Evolutionary conservation across 2,888 invertebrate species (phyloP).

Genomic region (Leptinotarsa juncta): DNA sequence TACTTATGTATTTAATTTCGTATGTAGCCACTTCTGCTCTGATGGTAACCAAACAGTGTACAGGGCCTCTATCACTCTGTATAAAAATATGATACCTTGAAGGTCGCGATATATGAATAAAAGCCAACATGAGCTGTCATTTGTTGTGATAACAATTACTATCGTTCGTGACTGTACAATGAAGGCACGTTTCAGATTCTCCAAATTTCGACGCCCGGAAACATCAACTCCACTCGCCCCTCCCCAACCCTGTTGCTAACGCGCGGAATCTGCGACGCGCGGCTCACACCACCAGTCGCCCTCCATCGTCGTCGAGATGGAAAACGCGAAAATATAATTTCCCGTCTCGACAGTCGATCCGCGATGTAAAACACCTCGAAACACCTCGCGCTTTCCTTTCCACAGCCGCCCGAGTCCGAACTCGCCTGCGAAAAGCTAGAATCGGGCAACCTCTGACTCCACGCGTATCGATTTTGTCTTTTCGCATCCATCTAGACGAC

Average conservation of each 20-base stretch:
- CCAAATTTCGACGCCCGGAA: neutral
- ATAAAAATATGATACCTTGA: too few species aligned
- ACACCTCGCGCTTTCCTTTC: neutral
- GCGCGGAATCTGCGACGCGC: neutral
- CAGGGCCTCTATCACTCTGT: too few species aligned
- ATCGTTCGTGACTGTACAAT: too few species aligned
- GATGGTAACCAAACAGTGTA: too few species aligned
- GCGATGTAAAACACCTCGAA: neutral
- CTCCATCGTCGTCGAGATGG: neutral
- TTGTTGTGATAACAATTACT: too few species aligned
- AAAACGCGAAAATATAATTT: slow-evolving; percentile 2
- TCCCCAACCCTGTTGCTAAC: neutral
- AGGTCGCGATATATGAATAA: too few species aligned
- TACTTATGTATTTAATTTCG: too few species aligned
- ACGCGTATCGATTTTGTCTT: slow-evolving; percentile 12
- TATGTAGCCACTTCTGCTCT: too few species aligned
- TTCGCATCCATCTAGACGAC: slow-evolving; percentile 10
- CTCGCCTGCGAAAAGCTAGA: neutral
- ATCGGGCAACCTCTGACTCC: neutral
- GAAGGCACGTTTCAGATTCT: too few species aligned
- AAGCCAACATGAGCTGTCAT: too few species aligned
- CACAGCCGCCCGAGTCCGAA: neutral
- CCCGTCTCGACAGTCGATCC: neutral
- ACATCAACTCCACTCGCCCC: neutral
- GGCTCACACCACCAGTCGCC: neutral